Percentiles rank a stretch among this genome's conserved stretches.
Evolutionary conservation across 92 coral and sea anemone genomes (phyloP).

Genomic region (Pocillopora grandis): DNA sequence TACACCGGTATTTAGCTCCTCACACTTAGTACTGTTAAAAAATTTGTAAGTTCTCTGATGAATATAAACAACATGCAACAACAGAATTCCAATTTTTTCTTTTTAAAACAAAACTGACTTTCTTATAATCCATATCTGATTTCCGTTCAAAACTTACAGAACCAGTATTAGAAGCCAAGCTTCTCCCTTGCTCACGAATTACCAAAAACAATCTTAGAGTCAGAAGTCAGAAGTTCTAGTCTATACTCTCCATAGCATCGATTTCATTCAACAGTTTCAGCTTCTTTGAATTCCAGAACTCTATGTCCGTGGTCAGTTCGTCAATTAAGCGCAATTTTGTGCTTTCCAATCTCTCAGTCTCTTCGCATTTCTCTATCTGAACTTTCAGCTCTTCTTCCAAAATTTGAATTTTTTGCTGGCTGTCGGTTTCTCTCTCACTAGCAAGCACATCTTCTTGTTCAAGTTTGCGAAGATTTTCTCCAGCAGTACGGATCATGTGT

Average conservation of each 20-base stretch:
- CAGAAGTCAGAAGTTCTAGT: not conserved
- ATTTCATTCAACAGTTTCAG: constrained; percentile 31
- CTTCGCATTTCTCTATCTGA: constrained; percentile 39
- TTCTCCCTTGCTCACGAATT: too few relatives aligned
- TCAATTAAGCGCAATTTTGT: constrained; percentile 38
- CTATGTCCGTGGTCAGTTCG: constrained; percentile 42
- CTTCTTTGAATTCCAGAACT: constrained; percentile 39
- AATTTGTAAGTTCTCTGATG: too few relatives aligned
- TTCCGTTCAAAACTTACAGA: too few relatives aligned
- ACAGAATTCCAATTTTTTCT: too few relatives aligned
- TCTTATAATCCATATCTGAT: too few relatives aligned
- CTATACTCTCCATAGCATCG: constrained; percentile 19
- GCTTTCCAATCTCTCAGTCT: constrained; percentile 26
- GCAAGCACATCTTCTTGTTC: constrained; percentile 59
- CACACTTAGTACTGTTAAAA: too few relatives aligned
- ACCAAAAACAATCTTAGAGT: not conserved
- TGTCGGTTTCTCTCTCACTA: constrained; percentile 54
- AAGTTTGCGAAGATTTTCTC: constrained; percentile 57
- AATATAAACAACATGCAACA: too few relatives aligned
- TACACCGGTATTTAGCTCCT: too few relatives aligned
- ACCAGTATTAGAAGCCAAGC: too few relatives aligned
- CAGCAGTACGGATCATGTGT: constrained; percentile 46
- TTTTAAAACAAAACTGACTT: too few relatives aligned
- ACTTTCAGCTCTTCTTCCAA: constrained; percentile 49
- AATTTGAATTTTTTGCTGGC: constrained; percentile 54